A percentile compares a stretch with the other conserved stretches of the same genome.
These are phyloP conservation scores for Ctenochaetus hawaiiensis DNA, from an alignment of 2,797 vertebrate genomes.

Conservation along the genomic window DNA sequence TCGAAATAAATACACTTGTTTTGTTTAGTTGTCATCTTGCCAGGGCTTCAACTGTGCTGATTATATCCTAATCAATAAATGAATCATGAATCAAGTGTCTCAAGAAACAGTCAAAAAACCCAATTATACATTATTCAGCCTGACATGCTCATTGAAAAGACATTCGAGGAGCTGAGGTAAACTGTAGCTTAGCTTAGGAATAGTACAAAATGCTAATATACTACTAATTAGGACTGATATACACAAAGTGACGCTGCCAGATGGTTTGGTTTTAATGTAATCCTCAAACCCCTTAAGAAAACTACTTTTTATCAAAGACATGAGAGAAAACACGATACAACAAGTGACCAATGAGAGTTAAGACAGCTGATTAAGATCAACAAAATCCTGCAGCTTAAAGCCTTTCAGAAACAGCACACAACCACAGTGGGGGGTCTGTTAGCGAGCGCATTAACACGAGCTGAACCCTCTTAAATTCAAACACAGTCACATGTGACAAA, in stretches of 20 bases:
- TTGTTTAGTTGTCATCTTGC: too few species aligned
- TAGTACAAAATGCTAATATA: neutral
- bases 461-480: conserved; percentile 35
- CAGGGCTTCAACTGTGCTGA: neutral
- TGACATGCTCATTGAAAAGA: too few species aligned
- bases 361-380: conserved; percentile 59
- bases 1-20: neutral
- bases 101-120: neutral
- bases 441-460: conserved; percentile 19
- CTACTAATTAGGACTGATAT: neutral
- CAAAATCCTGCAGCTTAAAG: conserved; percentile 57
- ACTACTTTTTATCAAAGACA: conserved; percentile 51
- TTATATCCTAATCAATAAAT: neutral
- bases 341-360: conserved; percentile 60
- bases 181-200: too few species aligned
- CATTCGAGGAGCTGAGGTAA: neutral
- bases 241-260: conserved; percentile 20
- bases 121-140: too few species aligned
- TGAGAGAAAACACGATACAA: conserved; percentile 38
- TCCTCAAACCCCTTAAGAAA: conserved; percentile 55
- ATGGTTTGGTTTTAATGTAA: conserved; percentile 46
- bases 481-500: conserved; percentile 41
- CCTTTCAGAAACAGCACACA: conserved; percentile 7
- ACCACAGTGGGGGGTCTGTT: conserved; percentile 25
- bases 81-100: too few species aligned